phyloP scores from a whole-genome alignment of 1,140 invertebrate genomes.

The Daktulosphaira vitifoliae region DNA sequence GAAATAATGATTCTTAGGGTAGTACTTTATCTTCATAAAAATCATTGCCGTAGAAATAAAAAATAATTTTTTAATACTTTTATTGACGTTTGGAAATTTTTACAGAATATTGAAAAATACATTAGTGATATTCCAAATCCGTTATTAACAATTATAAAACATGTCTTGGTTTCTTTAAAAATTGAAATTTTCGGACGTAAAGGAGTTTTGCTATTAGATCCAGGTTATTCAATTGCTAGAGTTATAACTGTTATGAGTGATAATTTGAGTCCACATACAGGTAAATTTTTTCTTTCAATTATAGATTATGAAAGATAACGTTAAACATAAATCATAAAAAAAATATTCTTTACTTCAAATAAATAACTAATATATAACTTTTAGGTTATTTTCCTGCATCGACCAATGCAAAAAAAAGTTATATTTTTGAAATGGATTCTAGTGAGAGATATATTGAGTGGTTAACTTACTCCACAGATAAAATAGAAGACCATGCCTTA shows the following conservation, averaged over 20 bases:
- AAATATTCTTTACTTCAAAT: too few species aligned
- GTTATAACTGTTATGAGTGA: constrained; percentile 81
- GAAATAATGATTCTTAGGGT: too few species aligned
- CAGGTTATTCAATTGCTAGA: constrained; percentile 78
- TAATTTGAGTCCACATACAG: constrained; percentile 72
- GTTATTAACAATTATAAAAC: constrained; percentile 63
- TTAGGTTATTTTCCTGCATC: constrained; percentile 72
- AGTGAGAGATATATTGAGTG: constrained; percentile 70
- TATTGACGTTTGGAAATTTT: too few species aligned
- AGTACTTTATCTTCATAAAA: too few species aligned
- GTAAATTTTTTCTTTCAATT: constrained; percentile 45
- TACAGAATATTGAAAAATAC: constrained; percentile 48
- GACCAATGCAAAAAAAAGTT: constrained; percentile 57
- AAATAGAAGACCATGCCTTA: constrained; percentile 47
- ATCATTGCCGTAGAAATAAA: too few species aligned
- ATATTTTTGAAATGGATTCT: constrained; percentile 48
- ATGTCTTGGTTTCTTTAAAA: constrained; percentile 71
- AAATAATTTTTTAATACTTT: too few species aligned
- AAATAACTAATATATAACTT: constrained; percentile 32
- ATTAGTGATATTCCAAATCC: constrained; percentile 39
- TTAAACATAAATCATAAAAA: too few species aligned
- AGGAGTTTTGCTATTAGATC: constrained; percentile 73
- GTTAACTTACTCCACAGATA: constrained; percentile 56
- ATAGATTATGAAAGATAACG: too few species aligned
- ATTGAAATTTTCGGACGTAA: constrained; percentile 60